A percentile compares a stretch with the other conserved stretches of the same genome.
phyloP scores from a whole-genome alignment of 2,113 vertebrate species.

The Pterocles burchelli region DNA sequence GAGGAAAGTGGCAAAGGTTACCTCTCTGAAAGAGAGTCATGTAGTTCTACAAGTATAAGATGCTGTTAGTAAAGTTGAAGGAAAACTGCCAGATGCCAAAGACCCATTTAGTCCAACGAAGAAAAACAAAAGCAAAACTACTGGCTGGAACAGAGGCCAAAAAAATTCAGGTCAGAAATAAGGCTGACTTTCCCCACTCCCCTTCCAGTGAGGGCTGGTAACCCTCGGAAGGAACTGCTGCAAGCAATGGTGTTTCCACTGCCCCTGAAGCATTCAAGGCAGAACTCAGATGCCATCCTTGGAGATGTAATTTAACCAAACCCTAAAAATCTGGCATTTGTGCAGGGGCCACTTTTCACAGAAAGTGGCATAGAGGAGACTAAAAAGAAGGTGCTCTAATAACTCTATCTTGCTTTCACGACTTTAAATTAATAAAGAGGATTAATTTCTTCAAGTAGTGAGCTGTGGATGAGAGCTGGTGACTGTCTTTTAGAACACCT shows the following conservation, averaged over 20 bases:
- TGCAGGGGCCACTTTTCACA: background rate
- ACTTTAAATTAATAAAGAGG: background rate
- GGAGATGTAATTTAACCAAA: background rate
- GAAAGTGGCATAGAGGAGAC: background rate
- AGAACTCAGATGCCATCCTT: background rate
- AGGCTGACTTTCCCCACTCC: background rate
- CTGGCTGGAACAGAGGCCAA: background rate
- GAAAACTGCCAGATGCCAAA: background rate
- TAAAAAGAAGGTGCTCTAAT: background rate
- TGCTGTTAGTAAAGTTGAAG: background rate
- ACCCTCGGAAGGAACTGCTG: background rate
- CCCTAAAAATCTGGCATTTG: background rate
- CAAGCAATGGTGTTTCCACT: background rate
- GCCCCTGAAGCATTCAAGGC: background rate
- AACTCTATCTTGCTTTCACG: background rate
- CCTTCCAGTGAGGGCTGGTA: background rate
- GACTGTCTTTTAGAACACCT: background rate
- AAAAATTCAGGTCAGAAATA: background rate
- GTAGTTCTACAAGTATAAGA: background rate
- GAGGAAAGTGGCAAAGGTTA: background rate
- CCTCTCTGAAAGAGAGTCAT: background rate
- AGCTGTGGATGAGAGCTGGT: background rate
- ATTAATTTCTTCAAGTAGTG: background rate
- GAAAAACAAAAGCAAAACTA: background rate
- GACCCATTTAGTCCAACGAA: rapidly evolving